These are phyloP conservation scores for Zenarchopterus dispar DNA, from an alignment of 2,797 vertebrate genomes.

Conservation along the genomic window DNA sequence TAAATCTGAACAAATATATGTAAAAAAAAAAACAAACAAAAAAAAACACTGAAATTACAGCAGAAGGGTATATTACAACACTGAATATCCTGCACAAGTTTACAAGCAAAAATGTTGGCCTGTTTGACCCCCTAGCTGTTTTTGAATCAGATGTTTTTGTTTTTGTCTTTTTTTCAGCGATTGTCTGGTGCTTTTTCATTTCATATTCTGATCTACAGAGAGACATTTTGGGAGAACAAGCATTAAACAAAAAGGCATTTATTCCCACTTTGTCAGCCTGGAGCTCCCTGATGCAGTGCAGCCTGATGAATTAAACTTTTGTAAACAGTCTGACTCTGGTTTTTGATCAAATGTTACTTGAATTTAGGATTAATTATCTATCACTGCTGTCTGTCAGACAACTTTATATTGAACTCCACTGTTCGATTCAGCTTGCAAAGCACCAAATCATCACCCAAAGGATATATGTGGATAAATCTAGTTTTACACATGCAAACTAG, in stretches of 20 bases:
- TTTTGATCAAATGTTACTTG: slow-evolving; percentile 81
- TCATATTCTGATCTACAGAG: slow-evolving; percentile 41
- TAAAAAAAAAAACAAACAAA: slow-evolving; percentile 56
- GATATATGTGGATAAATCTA: slow-evolving; percentile 50
- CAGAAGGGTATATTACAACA: slow-evolving; percentile 30
- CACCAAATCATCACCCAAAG: slow-evolving; percentile 41
- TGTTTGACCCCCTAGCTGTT: slow-evolving; percentile 20
- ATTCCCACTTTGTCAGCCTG: slow-evolving; percentile 45
- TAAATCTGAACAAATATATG: slow-evolving; percentile 42
- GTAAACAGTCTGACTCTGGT: slow-evolving; percentile 76
- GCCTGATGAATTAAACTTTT: slow-evolving; percentile 79
- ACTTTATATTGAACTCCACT: slow-evolving; percentile 75
- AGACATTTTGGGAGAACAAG: slow-evolving; percentile 48
- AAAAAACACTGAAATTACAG: slow-evolving; percentile 56
- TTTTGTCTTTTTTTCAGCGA: neutral
- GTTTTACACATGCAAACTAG: slow-evolving; percentile 56
- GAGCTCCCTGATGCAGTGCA: slow-evolving; percentile 61
- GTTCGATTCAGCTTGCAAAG: slow-evolving; percentile 68
- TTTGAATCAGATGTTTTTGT: neutral
- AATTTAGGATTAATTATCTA: slow-evolving; percentile 81
- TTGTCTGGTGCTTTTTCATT: slow-evolving; percentile 23
- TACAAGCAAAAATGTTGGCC: slow-evolving; percentile 37
- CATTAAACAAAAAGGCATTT: slow-evolving; percentile 65
- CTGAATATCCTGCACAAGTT: slow-evolving; percentile 34
- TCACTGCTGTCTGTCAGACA: slow-evolving; percentile 78